Conservation (phyloP, 2,888 invertebrate genomes). For the Cepaea hortensis region DNA sequence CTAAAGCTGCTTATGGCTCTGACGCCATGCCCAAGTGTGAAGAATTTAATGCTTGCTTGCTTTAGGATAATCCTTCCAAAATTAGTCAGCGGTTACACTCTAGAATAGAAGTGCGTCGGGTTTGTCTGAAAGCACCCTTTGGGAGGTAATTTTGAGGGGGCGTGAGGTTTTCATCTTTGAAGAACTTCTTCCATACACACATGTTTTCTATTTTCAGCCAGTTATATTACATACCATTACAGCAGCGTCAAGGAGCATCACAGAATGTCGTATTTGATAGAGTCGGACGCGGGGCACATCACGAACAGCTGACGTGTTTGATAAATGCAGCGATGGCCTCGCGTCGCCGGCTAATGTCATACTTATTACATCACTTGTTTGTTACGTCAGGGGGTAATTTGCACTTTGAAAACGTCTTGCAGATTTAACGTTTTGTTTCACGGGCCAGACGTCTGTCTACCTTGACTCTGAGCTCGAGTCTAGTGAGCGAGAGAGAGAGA, state of each 20-base stretch:
- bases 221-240: not conserved
- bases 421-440: too few relatives aligned
- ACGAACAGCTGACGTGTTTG: not conserved
- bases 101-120: not conserved
- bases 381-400: too few relatives aligned
- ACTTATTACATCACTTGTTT: too few relatives aligned
- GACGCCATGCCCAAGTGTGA: not conserved
- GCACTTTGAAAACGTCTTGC: too few relatives aligned
- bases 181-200: not conserved
- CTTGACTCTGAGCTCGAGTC: too few relatives aligned
- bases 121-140: not conserved
- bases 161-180: not conserved
- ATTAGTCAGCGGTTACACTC: not conserved
- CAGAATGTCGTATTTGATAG: not conserved
- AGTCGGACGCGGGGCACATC: not conserved
- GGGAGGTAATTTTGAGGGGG: not conserved
- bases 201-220: not conserved
- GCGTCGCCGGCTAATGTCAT: not conserved
- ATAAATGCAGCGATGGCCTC: not conserved
- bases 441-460: too few relatives aligned
- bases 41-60: conserved; percentile 31
- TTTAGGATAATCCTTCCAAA: conserved; percentile 9
- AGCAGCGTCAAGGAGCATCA: not conserved
- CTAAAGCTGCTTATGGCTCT: conserved; percentile 16
- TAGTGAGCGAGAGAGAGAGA: too few relatives aligned